Conservation (phyloP, 2,797 vertebrate genomes). For the Acipenser oxyrinchus region DNA sequence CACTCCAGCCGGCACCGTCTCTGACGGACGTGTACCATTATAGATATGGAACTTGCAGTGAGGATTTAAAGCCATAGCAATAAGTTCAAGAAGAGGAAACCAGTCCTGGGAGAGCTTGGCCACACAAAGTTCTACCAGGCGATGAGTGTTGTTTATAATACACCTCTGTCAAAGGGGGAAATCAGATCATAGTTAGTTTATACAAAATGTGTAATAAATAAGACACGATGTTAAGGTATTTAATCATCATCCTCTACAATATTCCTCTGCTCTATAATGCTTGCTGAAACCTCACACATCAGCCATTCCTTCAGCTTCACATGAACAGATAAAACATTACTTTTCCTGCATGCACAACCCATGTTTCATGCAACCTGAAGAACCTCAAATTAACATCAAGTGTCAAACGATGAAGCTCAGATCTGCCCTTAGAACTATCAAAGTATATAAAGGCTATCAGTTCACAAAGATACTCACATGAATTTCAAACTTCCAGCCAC, state of each 20-base stretch:
- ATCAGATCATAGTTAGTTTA: neutral
- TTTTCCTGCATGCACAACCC: too few species aligned
- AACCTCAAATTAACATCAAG: constrained; percentile 1
- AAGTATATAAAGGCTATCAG: neutral
- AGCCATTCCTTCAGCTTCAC: too few species aligned
- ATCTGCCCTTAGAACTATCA: neutral
- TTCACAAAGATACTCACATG: constrained; percentile 74
- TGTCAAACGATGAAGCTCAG: too few species aligned
- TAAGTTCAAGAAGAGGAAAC: constrained; percentile 97
- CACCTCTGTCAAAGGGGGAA: constrained; percentile 68
- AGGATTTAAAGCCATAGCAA: constrained; percentile 98
- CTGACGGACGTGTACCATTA: constrained; percentile 96
- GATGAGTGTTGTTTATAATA: constrained; percentile 98
- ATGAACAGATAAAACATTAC: too few species aligned
- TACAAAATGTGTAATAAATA: too few species aligned
- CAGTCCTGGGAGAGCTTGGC: constrained; percentile 98
- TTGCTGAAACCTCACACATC: too few species aligned
- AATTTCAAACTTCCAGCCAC: constrained; percentile 99
- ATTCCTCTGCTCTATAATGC: too few species aligned
- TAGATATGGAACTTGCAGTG: constrained; percentile 99
- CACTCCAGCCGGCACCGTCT: constrained; percentile 90
- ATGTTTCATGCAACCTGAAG: neutral
- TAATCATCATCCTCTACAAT: too few species aligned
- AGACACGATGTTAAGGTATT: too few species aligned
- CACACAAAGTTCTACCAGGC: constrained; percentile 96